Percentiles rank a stretch among this genome's conserved stretches.
Conservation (phyloP, 2,888 invertebrate genomes). For the Acholoe squamosa region DNA sequence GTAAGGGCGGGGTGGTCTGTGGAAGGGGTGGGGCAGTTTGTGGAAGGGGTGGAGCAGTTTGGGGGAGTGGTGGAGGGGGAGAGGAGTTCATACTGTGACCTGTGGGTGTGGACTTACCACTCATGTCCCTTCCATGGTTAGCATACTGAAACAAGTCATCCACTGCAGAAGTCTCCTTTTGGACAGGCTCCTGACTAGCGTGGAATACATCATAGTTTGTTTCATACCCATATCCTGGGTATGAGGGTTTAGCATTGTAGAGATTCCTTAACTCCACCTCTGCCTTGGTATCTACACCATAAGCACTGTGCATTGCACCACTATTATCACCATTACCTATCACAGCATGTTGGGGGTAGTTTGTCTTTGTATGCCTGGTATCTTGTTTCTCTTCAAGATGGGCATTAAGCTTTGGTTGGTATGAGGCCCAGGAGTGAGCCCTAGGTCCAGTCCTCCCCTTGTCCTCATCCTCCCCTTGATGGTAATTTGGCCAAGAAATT, state of each 20-base stretch:
- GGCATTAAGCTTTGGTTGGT: slow-evolving; percentile 10
- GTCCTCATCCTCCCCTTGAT: background rate
- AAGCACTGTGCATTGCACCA: background rate
- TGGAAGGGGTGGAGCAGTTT: slow-evolving; percentile 49
- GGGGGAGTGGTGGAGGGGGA: slow-evolving; percentile 24
- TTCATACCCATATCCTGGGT: slow-evolving; percentile 47
- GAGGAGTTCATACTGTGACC: background rate
- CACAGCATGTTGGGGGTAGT: slow-evolving; percentile 10
- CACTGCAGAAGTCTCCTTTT: slow-evolving; percentile 1
- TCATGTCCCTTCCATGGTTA: background rate
- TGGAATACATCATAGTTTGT: slow-evolving; percentile 45
- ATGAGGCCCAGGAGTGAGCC: slow-evolving; percentile 30
- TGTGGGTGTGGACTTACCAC: background rate
- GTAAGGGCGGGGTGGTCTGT: slow-evolving; percentile 40
- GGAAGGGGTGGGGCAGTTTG: slow-evolving; percentile 49
- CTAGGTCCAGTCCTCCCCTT: background rate
- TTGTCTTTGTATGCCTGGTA: background rate
- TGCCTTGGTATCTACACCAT: background rate
- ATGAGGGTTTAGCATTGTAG: background rate
- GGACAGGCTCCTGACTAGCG: background rate
- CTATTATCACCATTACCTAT: slow-evolving; percentile 37
- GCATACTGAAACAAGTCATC: slow-evolving; percentile 44
- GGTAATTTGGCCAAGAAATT: background rate
- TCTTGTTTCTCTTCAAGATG: slow-evolving; percentile 22
- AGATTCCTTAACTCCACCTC: slow-evolving; percentile 37